phyloP scores from a whole-genome alignment of 2,888 invertebrate species.

The Chrysopilus asiliformis region DNA sequence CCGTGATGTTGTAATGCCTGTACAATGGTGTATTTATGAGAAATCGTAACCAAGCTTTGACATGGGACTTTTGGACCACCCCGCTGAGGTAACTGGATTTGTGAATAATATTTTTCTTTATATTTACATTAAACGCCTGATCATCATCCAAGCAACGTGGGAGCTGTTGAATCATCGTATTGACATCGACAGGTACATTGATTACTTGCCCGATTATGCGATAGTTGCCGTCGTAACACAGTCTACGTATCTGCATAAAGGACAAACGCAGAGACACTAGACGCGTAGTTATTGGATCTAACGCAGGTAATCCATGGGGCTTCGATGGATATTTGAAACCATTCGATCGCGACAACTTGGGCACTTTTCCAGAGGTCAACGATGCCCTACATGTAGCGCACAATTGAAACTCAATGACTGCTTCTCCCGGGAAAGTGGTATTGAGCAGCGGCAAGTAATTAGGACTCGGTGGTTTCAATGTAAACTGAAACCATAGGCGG shows the following conservation, averaged over 20 bases:
- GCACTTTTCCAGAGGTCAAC: background rate
- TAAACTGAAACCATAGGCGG: background rate
- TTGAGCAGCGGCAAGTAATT: too few relatives aligned
- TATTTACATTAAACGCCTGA: constrained; percentile 25
- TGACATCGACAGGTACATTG: constrained; percentile 27
- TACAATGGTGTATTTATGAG: background rate
- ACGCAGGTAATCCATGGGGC: constrained; percentile 14
- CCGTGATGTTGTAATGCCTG: background rate
- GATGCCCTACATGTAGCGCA: constrained; percentile 1
- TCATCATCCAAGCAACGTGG: constrained; percentile 26
- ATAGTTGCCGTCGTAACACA: constrained; percentile 16
- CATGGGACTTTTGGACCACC: background rate
- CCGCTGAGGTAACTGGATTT: constrained; percentile 20
- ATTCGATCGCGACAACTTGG: constrained; percentile 3
- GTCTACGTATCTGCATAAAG: constrained; percentile 14
- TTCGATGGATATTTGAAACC: constrained; percentile 7
- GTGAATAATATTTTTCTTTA: constrained; percentile 23
- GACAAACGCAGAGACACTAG: constrained; percentile 15
- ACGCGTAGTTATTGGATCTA: constrained; percentile 17
- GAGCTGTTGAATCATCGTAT: constrained; percentile 25
- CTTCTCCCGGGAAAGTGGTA: too few relatives aligned
- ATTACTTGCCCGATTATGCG: constrained; percentile 31
- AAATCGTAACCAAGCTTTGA: background rate
- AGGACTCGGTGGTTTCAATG: background rate
- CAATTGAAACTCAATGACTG: background rate